Conservation (phyloP, 2,888 invertebrate genomes). For the Cepaea hortensis region DNA sequence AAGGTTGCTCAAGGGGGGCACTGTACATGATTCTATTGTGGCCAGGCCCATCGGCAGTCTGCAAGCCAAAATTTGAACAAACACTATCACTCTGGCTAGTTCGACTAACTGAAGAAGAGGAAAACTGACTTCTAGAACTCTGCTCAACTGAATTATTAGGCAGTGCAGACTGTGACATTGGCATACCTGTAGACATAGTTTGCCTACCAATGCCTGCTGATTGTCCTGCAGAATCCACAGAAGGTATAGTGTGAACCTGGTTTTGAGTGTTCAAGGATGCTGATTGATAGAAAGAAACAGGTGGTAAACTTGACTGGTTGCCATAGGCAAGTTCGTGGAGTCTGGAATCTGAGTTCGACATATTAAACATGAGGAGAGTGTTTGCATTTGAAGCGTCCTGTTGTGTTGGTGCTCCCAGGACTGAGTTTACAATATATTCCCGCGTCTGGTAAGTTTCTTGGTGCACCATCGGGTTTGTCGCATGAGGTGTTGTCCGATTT, state of each 20-base stretch:
- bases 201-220: too few species aligned
- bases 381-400: conserved; percentile 20
- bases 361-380: conserved; percentile 15
- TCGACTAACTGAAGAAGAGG: background rate
- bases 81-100: background rate
- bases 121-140: background rate
- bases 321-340: background rate
- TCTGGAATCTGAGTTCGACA: background rate
- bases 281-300: background rate
- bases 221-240: background rate
- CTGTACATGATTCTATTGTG: background rate
- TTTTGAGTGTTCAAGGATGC: background rate
- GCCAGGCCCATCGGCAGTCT: background rate
- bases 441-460: too few species aligned
- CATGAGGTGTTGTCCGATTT: background rate
- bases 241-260: background rate
- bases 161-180: background rate
- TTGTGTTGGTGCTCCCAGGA: background rate
- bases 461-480: too few species aligned
- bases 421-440: too few species aligned
- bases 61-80: background rate
- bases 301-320: background rate
- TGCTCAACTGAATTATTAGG: background rate
- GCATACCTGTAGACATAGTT: background rate
- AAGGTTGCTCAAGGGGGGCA: background rate